Evolutionary conservation across 2,797 vertebrate species (phyloP).

Genomic region (Pampus argenteus): DNA sequence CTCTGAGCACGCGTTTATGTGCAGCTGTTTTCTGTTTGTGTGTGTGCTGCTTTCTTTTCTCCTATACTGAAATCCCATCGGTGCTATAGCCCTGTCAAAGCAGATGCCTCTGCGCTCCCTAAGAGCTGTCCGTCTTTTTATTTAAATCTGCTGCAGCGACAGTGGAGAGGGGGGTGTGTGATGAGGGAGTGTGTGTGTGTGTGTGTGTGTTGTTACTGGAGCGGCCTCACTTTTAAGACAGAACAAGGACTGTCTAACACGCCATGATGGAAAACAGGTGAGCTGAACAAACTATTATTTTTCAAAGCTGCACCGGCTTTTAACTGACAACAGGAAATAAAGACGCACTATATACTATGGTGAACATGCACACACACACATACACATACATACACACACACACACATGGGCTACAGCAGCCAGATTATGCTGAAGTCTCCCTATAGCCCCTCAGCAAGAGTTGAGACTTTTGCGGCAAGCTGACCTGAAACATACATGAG

Average conservation of each 20-base stretch:
- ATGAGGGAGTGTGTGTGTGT: background rate
- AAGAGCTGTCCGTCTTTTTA: constrained; percentile 61
- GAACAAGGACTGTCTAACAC: constrained; percentile 39
- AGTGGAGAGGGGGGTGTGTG: background rate
- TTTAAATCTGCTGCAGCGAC: constrained; percentile 56
- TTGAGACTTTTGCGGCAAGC: constrained; percentile 29
- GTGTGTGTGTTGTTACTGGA: constrained; percentile 8
- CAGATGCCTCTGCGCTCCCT: constrained; percentile 59
- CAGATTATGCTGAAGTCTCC: constrained; percentile 4
- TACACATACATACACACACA: background rate
- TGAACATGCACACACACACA: constrained; percentile 27
- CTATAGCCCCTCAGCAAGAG: constrained; percentile 20
- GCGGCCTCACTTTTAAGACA: constrained; percentile 40
- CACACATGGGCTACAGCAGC: background rate
- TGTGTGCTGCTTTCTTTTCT: constrained; percentile 25
- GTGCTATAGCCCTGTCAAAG: constrained; percentile 56
- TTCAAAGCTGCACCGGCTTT: constrained; percentile 34
- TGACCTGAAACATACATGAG: constrained; percentile 80
- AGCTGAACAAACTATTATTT: constrained; percentile 21
- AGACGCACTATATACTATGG: background rate
- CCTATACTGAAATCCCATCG: constrained; percentile 42
- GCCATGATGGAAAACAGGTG: constrained; percentile 30
- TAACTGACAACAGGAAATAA: constrained; percentile 18
- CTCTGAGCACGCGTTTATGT: constrained; percentile 8
- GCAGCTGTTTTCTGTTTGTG: constrained; percentile 30